Base-by-base conservation (phyloP, 2,113 vertebrate genomes). In the Onychostruthus taczanowskii region DNA sequence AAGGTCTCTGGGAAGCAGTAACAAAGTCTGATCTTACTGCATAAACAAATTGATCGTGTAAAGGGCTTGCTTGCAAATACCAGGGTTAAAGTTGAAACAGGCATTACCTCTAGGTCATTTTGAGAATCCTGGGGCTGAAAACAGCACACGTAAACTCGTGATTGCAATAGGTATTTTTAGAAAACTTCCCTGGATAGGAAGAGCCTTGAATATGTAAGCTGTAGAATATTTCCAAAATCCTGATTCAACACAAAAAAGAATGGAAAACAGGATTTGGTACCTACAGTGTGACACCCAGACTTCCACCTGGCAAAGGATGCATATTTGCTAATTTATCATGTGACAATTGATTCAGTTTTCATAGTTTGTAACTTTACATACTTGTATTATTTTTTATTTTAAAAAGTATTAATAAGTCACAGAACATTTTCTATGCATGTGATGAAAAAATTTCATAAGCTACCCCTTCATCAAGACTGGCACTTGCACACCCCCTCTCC, bases 21-120 rank as follows among this genome's bases (percentile, higher is more conserved):
- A 76, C 94, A 95, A 96, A 95, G 93, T 97, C 92, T 97, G 93
- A 87, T 95, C 81, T 91, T 62, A 88, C 82, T 95, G 82, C 87
- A 95, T 88, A 95, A 95, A 95, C 94, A 96, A 87, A 96, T 62
- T 94, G 95, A 96, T 95, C 3, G 59, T 90, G 67, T 96, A 93
- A 96, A 95, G 87, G 80, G 87, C 91, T 90, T 91, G 90, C 93
- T 93, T 94, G 95, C 93, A 88, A 93, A 84, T 47, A 89, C 16
- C 52, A 68, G 89, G 89, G 96, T 89, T 95, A 95, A 95, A 95
- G 93, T 93, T 95, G 93, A 97, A 95, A 94, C 35, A 67, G 85
- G 66, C 79, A 74, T 93, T 93, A 96, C 87, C 91, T 95, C 56
- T 20, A 44, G 92, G 96, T 95, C 90, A 92, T 70, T 87, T 52